phyloP scores from a whole-genome alignment of 2,797 vertebrate genomes.

The Gallirallus australis region DNA sequence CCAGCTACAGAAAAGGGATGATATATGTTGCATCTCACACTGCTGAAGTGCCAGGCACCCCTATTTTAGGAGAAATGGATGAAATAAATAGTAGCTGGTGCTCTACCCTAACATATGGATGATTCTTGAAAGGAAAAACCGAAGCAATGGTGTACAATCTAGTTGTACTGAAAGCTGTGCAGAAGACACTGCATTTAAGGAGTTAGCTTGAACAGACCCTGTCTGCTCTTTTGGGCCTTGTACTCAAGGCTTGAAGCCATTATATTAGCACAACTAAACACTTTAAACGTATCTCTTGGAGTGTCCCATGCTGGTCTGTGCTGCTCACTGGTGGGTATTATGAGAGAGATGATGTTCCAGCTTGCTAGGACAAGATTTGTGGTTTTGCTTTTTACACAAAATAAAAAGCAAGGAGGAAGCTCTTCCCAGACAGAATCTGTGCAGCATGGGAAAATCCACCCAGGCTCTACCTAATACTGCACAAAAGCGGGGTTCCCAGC shows the following conservation, averaged over 20 bases:
- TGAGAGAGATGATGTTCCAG: not conserved
- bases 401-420: not conserved
- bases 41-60: not conserved
- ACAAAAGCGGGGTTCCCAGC: not conserved
- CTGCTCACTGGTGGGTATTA: not conserved
- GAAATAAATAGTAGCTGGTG: not conserved
- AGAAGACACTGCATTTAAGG: not conserved
- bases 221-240: not conserved
- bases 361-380: not conserved
- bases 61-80: not conserved
- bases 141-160: not conserved
- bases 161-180: not conserved
- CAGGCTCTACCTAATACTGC: not conserved
- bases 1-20: not conserved
- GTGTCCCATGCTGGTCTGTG: not conserved
- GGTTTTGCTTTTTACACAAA: not conserved
- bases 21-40: not conserved
- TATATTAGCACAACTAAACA: not conserved
- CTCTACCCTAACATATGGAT: not conserved
- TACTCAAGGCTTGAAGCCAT: not conserved
- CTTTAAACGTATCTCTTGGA: not conserved
- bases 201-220: not conserved
- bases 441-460: accelerated
- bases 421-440: not conserved
- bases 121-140: not conserved